These are phyloP conservation scores for Halcyon badia DNA, from an alignment of 2,797 vertebrate genomes.

Conservation along the genomic window DNA sequence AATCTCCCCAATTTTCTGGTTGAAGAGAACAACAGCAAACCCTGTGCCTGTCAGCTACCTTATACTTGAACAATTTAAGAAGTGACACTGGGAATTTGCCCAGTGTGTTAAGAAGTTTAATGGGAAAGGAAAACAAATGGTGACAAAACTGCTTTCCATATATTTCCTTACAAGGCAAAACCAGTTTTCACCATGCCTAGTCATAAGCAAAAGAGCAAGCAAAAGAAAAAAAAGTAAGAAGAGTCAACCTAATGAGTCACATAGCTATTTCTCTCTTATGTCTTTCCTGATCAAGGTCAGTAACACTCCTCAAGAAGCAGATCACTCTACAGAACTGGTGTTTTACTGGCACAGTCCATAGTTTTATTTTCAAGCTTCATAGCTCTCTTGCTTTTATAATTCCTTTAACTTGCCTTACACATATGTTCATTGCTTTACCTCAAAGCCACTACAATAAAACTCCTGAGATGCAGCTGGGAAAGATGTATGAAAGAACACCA, in stretches of 20 bases:
- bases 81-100: background rate
- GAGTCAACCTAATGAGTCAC: background rate
- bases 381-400: background rate
- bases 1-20: background rate
- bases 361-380: background rate
- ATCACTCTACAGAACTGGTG: background rate
- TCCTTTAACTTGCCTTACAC: background rate
- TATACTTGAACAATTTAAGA: background rate
- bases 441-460: background rate
- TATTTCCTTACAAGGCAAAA: background rate
- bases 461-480: background rate
- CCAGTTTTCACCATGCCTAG: background rate
- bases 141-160: background rate
- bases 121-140: background rate
- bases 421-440: background rate
- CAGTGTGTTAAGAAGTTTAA: background rate
- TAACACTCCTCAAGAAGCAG: background rate
- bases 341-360: background rate
- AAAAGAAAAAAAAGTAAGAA: background rate
- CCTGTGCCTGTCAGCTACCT: background rate
- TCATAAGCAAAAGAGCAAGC: background rate
- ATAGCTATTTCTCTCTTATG: background rate
- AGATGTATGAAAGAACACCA: background rate
- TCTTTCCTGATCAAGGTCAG: background rate
- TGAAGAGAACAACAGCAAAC: background rate